phyloP scores from a whole-genome alignment of 1,140 invertebrate genomes.

The Apis dorsata region DNA sequence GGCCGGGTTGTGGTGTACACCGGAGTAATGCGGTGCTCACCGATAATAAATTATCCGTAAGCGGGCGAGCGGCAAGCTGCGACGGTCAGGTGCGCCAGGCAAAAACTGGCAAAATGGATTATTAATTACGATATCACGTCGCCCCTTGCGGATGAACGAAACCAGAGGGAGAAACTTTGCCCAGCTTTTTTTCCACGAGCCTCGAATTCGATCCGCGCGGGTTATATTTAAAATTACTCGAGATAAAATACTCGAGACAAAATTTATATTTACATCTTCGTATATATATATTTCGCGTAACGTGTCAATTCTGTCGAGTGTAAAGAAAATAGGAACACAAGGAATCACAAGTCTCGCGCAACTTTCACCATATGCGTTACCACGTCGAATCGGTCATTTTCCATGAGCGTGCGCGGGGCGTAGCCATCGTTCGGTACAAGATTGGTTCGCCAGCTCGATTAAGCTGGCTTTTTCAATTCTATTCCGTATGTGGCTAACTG shows the following conservation, averaged over 20 bases:
- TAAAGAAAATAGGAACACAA: no score
- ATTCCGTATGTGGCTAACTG: constrained; percentile 26
- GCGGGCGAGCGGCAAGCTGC: constrained; percentile 63
- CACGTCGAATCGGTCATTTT: constrained; percentile 37
- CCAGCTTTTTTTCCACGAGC: constrained; percentile 6
- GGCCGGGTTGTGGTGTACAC: constrained; percentile 31
- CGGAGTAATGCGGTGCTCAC: constrained; percentile 63
- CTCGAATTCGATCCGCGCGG: constrained; percentile 11
- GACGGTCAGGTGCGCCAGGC: constrained; percentile 66
- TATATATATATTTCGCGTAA: no score
- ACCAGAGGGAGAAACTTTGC: constrained; percentile 9
- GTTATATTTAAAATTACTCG: neutral
- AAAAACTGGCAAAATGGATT: constrained; percentile 77
- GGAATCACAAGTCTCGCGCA: no score
- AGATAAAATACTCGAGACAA: no score
- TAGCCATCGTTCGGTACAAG: neutral
- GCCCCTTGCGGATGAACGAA: constrained; percentile 19
- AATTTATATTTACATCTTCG: no score
- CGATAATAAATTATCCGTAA: constrained; percentile 72
- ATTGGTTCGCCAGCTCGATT: constrained; percentile 33
- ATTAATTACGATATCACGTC: constrained; percentile 77
- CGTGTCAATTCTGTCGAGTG: no score
- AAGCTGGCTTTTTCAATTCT: constrained; percentile 42
- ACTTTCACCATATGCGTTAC: neutral
- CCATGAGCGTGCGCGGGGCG: neutral